Evolutionary conservation across 2,888 invertebrate genomes (phyloP), one percentile per base, ranked within the genome.

Genomic region (Torymus auratus): DNA sequence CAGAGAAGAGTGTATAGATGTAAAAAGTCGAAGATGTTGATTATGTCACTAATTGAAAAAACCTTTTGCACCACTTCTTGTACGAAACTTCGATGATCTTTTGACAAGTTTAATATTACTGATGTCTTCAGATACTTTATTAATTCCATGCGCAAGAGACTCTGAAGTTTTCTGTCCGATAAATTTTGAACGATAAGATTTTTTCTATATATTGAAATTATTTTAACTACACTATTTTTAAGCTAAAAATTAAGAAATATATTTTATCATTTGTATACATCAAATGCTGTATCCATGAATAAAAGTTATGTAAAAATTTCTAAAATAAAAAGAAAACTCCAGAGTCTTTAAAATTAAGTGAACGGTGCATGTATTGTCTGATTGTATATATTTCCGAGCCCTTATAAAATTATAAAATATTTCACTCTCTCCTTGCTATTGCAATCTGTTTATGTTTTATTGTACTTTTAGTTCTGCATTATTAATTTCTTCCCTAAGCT

Each of bases 1-100:
- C 58, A 65, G 75, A 69, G 67, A 78, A 79, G 76, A 81, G 55
- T 83, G 83, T 83, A 83, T 81, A 83, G 83, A 81, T 83, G 83
- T 83, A 83, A 77, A 83, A 83, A 83, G 81, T 61, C 68, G 65
- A 79, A 78, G 61, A 81, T 78, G 80, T 81, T 83, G 83, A 79
- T 81, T 83, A 81, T 69, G 79, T 76, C 82, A 83, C 83, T 70
- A 53, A 79, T 83, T 79, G 76, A 83, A 78, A 69, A 78, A 76
- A 81, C 76, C 74, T 81, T 83, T 83, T 83, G 83, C 83, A 83
- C 81, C 76, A 81, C 67, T 83, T 83, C 78, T 83, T 83, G 79
- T 83, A 79, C 70, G 83, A 81, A 78, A 79, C 81, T 81, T 78
- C 53, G 79, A 81, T 79, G 76, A 83, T 77, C 83, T 83, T 81